Base-by-base conservation (phyloP, 2,888 invertebrate genomes). In the Cordilura impudica region DNA sequence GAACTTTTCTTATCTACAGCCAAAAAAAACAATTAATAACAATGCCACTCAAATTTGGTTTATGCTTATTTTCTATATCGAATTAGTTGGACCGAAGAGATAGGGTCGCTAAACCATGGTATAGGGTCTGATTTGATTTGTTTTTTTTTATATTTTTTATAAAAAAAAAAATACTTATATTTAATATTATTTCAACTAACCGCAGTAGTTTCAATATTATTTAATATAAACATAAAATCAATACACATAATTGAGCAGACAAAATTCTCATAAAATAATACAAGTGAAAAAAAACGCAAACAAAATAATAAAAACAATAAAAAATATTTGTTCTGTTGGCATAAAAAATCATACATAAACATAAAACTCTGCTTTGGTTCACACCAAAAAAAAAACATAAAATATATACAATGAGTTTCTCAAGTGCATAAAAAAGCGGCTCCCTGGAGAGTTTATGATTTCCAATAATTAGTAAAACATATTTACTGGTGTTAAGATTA, bases 311-410 rank as follows among this genome's bases (percentile, higher is more conserved):
- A 6, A n/a, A 51, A 31, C 35, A 43, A 60, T 45, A 60, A 56
- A 43, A 45, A 43, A 60, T 43, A 60, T 45, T 60, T 26, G 5
- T 60, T 5, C 12, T 60, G 45, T 60, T 45, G 23, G 21, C 60
- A 43, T 29, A 60, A 19, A 58, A 53, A 53, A 61, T 70, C 43
- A 53, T 35, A 39, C 23, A 54, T 39, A 66, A 54, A 53, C 66
- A 66, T 23, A n/a, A 43, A 54, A 29, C 19, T 23, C 26, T 23
- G 14, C 12, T 49, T 21, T 23, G n/a, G 23, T 14, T 26, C 23
- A 7, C 12, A 51, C 19, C n/a, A n/a, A n/a, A n/a, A 51, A 14
- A 51, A 26, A 51, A 23, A 43, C 12, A 29, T n/a, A 2, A 43
- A 18, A 65, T 14, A 49, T 23, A 14, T 14, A 21, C 21, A 26